Base-by-base conservation (phyloP, 2,888 invertebrate species). In the Hypercompe scribonia region DNA sequence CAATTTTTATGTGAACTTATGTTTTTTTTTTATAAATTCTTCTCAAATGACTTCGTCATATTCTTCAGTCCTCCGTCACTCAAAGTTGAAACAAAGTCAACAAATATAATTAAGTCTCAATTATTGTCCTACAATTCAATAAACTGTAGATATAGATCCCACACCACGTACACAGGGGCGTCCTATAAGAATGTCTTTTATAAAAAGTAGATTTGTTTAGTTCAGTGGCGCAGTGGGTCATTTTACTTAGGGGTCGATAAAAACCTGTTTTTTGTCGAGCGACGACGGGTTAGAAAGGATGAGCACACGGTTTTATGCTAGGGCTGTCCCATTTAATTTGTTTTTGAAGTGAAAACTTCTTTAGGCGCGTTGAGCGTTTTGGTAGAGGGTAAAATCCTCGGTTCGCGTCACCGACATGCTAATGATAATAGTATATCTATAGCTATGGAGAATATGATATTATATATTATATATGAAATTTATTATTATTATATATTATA, bases 171-270 rank as follows among this genome's bases (percentile, higher is more conserved):
- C 31, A 69, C 61, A 31, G 31, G 21, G 31, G 15, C 61, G 61
- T 61, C 61, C 39, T 42, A 65, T 61, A 42, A 42, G 31, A 61
- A 64, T 68, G 13, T 34, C 39, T 61, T 36, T 10, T 50, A 71
- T 68, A 74, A 71, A 71, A 72, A 72, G 64, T 75, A 34, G 42
- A 46, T 73, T 67, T 66, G 70, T 66, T 68, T 50, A 70, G 71
- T 71, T 82, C 78, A 84, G 70, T 80, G 71, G 83, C 79, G 70
- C 84, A 84, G 70, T 84, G 82, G 84, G 84, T 84, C 84, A 84
- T 65, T 84, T 84, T 81, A 83, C 84, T 78, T 72, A 76, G 81
- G 84, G 83, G 74, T 81, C 83, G 77, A 80, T 67, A 73, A 78
- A 72, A 84, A 83, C 81, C 73, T 68, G 84, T 79, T 83, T 84